Conservation (phyloP, 2,888 invertebrate species). For the Lasioglossum marginatum region DNA sequence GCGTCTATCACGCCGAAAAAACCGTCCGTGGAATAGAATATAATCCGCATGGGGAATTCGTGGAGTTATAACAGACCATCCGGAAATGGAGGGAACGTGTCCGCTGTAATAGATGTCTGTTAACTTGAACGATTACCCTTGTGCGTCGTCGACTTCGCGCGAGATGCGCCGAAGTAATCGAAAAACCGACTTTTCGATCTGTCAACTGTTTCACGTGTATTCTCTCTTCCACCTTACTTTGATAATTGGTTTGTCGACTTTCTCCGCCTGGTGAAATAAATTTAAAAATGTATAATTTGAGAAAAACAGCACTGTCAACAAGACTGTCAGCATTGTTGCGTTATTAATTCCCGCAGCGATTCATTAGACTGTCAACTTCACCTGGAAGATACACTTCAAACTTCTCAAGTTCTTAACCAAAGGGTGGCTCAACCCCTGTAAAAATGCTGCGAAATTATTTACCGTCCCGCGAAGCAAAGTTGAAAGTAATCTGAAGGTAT, state of each 20-base stretch:
- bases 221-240: too few species aligned
- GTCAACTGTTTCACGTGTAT: too few species aligned
- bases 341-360: background rate
- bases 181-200: background rate
- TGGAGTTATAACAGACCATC: conserved; percentile 19
- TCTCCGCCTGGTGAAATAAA: too few species aligned
- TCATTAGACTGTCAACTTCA: background rate
- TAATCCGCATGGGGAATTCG: conserved; percentile 6
- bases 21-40: conserved; percentile 1
- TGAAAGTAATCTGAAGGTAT: background rate
- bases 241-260: too few species aligned
- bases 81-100: conserved; percentile 37
- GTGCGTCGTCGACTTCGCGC: background rate
- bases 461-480: background rate
- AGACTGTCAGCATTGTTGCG: too few species aligned
- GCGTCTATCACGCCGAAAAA: background rate
- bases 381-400: background rate
- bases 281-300: too few species aligned
- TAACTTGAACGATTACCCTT: conserved; percentile 28
- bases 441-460: background rate
- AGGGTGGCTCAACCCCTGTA: background rate
- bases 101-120: conserved; percentile 25
- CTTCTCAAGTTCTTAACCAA: background rate
- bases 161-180: background rate
- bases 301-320: too few species aligned